Evolutionary conservation across 2,113 vertebrate genomes (phyloP), one percentile per base, ranked within the genome.

Genomic region (Butorides virescens): DNA sequence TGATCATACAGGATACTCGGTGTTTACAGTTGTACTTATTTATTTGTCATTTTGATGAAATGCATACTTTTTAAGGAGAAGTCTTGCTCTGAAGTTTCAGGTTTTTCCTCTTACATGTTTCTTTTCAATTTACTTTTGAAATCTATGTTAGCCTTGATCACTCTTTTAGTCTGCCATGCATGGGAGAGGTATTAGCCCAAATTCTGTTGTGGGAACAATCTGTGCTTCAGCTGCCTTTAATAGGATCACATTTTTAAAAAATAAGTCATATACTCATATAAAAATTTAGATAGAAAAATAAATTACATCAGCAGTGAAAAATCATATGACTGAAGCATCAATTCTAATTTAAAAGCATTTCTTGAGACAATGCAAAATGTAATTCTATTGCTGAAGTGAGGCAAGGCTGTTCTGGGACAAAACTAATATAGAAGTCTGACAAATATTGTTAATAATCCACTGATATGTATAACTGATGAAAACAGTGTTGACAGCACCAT

Each of bases 351-450:
- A 92, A 97, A 98, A 97, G 89, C 90, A 92, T 98, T 98, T 97
- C 91, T 97, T 91, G 95, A 97, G 96, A 98, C 88, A 96, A 92
- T 91, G 92, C 90, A 97, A 98, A 97, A 96, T 95, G 82, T 95
- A 97, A 97, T 98, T 97, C 95, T 95, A 80, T 98, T 98, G 92
- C 88, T 91, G 85, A 92, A 96, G 92, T 95, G 91, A 96, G 89
- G 79, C 92, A 94, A 92, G 86, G 76, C 93, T 95, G 93, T 96
- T 97, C 94, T 97, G 97, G 96, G 92, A 90, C 97, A 97, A 98
- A 98, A 98, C 98, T 98, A 99, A 99, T 98, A 98, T 97, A 98
- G 97, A 96, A 98, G 93, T 98, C 98, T 98, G 98, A 99, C 98
- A 99, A 98, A 97, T 97, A 97, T 97, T 98, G 98, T 98, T 99